Conservation (phyloP, 2,888 invertebrate genomes). For the Cremastinae sp. region DNA sequence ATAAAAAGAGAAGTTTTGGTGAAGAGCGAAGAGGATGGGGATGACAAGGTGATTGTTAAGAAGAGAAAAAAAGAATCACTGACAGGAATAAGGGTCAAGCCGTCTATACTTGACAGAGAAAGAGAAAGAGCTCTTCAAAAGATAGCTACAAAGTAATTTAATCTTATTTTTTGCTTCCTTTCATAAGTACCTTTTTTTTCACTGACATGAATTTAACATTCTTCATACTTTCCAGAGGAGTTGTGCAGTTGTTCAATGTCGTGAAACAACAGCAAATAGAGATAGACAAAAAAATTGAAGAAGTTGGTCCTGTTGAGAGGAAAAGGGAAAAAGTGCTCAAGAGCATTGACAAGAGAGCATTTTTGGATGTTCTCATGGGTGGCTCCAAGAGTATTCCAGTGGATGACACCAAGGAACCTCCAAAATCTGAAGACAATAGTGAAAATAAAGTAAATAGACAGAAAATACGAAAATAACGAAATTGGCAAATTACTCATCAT, state of each 20-base stretch:
- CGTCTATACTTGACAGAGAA: slow-evolving; percentile 88
- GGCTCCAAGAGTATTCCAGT: slow-evolving; percentile 76
- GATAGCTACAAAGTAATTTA: slow-evolving; percentile 88
- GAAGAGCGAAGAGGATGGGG: slow-evolving; percentile 76
- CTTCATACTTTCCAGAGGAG: slow-evolving; percentile 84
- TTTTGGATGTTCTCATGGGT: slow-evolving; percentile 90
- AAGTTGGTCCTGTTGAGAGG: slow-evolving; percentile 88
- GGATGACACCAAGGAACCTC: slow-evolving; percentile 73
- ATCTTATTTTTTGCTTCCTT: slow-evolving; percentile 16
- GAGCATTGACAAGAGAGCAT: slow-evolving; percentile 88
- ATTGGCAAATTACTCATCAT: background rate
- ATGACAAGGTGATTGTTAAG: slow-evolving; percentile 75
- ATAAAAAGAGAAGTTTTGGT: slow-evolving; percentile 81
- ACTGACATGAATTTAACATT: slow-evolving; percentile 15
- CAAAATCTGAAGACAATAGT: slow-evolving; percentile 82
- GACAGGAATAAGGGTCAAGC: slow-evolving; percentile 87
- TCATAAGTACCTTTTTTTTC: slow-evolving; percentile 30
- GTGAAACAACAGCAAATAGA: slow-evolving; percentile 92
- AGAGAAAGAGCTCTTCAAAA: slow-evolving; percentile 89
- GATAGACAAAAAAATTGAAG: slow-evolving; percentile 86
- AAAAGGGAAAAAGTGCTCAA: slow-evolving; percentile 89
- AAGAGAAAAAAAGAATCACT: slow-evolving; percentile 81
- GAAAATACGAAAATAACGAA: too few relatives aligned
- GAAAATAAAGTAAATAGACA: slow-evolving; percentile 69
- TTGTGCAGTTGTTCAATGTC: slow-evolving; percentile 95